These are phyloP conservation scores for Chymomyza costata DNA, from an alignment of 1,140 invertebrate species.

Conservation along the genomic window DNA sequence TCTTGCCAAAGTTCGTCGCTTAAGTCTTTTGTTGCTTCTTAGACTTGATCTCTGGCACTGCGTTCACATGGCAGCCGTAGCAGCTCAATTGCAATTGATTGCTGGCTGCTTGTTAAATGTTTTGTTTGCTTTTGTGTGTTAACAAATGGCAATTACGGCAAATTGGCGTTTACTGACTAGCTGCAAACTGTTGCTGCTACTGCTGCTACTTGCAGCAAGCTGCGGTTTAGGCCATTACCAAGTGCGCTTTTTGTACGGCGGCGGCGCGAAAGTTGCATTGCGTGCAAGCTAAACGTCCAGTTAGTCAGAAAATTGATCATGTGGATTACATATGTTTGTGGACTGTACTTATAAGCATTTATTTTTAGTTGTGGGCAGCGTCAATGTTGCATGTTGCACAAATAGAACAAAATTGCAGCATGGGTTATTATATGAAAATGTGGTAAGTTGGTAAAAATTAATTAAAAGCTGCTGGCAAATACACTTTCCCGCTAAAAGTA, in stretches of 20 bases:
- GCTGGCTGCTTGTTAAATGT: constrained; percentile 30
- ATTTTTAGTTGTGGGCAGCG: too few species aligned
- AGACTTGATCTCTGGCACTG: constrained; percentile 2
- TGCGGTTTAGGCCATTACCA: constrained; percentile 39
- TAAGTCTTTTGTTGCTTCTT: constrained; percentile 29
- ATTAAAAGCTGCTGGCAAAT: too few species aligned
- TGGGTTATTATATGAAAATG: too few species aligned
- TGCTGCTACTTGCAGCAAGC: constrained; percentile 18
- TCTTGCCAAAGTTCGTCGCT: constrained; percentile 41
- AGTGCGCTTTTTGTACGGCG: constrained; percentile 31
- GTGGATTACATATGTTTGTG: constrained; percentile 34
- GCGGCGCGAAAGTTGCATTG: constrained; percentile 48
- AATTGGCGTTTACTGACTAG: constrained; percentile 39
- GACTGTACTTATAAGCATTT: too few species aligned
- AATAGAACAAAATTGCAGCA: too few species aligned
- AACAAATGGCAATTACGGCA: constrained; percentile 64
- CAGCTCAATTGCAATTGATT: constrained; percentile 54
- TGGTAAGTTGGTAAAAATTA: too few species aligned
- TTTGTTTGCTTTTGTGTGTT: constrained; percentile 61
- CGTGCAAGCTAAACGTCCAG: constrained; percentile 48
- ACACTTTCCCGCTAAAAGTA: too few species aligned
- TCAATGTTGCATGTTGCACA: too few species aligned
- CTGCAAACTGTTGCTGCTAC: constrained; percentile 5
- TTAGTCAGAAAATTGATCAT: constrained; percentile 63
- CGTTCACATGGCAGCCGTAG: background rate